phyloP scores from a whole-genome alignment of 2,797 vertebrate species.

The Euthynnus affinis region DNA sequence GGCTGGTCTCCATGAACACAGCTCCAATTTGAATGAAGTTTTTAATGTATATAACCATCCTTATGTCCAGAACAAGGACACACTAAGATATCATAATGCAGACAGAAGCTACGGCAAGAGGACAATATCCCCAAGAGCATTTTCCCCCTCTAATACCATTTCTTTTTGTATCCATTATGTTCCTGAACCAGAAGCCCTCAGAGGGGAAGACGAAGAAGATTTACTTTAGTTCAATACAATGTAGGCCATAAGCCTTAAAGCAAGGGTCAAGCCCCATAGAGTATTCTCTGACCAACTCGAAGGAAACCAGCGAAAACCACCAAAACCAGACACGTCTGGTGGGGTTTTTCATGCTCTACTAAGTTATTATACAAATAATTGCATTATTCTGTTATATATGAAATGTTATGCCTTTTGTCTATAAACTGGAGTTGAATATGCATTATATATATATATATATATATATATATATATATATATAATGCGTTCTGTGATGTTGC shows the following conservation, averaged over 20 bases:
- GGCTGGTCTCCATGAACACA: slow-evolving; percentile 24
- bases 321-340: slow-evolving; percentile 54
- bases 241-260: slow-evolving; percentile 79
- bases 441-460: too few species aligned
- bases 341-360: slow-evolving; percentile 59
- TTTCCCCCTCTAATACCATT: slow-evolving; percentile 52
- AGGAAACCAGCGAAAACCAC: slow-evolving; percentile 70
- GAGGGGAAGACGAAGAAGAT: slow-evolving; percentile 77
- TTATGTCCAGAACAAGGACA: slow-evolving; percentile 44
- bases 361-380: slow-evolving; percentile 45
- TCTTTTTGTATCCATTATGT: slow-evolving; percentile 72
- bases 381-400: slow-evolving; percentile 34
- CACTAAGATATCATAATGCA: slow-evolving; percentile 40
- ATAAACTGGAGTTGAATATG: background rate
- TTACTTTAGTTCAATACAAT: slow-evolving; percentile 76
- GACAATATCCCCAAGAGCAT: slow-evolving; percentile 55
- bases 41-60: slow-evolving; percentile 28
- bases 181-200: slow-evolving; percentile 66
- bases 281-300: slow-evolving; percentile 65
- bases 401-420: background rate
- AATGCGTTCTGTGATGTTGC: slow-evolving; percentile 8
- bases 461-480: too few species aligned
- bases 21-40: slow-evolving; percentile 33
- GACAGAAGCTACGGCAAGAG: slow-evolving; percentile 39
- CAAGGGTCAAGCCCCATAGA: slow-evolving; percentile 76